phyloP scores from a whole-genome alignment of 2,797 vertebrate genomes.

The Tarsius wallacei region DNA sequence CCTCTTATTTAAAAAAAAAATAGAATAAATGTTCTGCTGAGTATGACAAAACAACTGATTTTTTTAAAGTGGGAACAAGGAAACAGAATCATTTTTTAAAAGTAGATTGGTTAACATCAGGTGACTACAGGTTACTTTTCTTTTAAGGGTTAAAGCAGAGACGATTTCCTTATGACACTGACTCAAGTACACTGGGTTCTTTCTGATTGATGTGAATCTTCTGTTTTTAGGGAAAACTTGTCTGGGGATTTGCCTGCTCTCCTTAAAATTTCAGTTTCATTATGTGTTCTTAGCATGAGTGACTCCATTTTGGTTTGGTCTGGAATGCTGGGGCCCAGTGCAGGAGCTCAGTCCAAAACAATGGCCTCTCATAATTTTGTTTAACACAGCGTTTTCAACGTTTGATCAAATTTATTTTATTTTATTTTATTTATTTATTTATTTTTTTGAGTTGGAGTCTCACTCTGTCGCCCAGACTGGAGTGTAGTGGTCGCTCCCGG shows the following conservation, averaged over 20 bases:
- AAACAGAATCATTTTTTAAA: background rate
- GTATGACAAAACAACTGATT: background rate
- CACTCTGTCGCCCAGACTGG: too few species aligned
- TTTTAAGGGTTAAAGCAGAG: background rate
- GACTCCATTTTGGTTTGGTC: background rate
- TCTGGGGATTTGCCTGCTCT: background rate
- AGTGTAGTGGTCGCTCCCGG: too few species aligned
- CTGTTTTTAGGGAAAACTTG: background rate
- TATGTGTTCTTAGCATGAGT: background rate
- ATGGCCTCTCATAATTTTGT: background rate
- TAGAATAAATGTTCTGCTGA: background rate
- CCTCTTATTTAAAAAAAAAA: background rate
- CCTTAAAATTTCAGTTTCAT: background rate
- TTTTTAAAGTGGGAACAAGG: background rate
- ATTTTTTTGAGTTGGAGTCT: too few species aligned
- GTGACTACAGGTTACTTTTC: background rate
- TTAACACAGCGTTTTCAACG: background rate
- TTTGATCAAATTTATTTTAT: slow-evolving; percentile 5
- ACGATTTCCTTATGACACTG: background rate
- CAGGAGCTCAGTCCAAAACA: background rate
- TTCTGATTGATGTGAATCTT: background rate
- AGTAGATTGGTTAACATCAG: background rate
- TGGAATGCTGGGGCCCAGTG: background rate
- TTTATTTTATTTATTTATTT: too few species aligned
- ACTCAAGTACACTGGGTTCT: background rate